These are phyloP conservation scores for Hofmannophila pseudospretella DNA, from an alignment of 2,888 invertebrate species.

Conservation along the genomic window DNA sequence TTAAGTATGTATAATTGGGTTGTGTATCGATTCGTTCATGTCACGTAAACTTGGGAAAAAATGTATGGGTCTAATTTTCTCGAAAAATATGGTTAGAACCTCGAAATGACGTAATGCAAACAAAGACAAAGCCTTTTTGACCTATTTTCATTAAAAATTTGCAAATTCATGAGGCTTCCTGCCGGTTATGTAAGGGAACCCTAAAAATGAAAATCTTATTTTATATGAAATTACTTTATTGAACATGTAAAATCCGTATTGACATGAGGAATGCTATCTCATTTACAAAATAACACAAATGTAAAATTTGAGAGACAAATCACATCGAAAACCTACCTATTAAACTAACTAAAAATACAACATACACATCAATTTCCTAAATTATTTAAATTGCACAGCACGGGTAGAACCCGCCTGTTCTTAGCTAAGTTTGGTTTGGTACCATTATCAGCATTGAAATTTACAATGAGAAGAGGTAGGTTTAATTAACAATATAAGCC, in stretches of 20 bases:
- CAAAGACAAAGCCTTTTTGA: too few species aligned
- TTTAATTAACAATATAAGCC: conserved; percentile 68
- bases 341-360: conserved; percentile 75
- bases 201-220: conserved; percentile 53
- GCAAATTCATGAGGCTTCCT: too few species aligned
- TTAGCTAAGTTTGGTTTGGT: conserved; percentile 76
- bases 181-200: too few species aligned
- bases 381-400: conserved; percentile 47
- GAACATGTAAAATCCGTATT: conserved; percentile 79
- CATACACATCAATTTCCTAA: conserved; percentile 75
- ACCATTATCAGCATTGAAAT: conserved; percentile 72
- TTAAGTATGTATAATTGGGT: too few species aligned
- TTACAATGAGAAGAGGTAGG: conserved; percentile 76
- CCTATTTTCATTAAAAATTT: too few species aligned
- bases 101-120: too few species aligned
- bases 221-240: conserved; percentile 79
- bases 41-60: too few species aligned
- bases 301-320: conserved; percentile 78
- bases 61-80: too few species aligned
- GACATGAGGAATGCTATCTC: conserved; percentile 79
- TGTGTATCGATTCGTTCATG: too few species aligned
- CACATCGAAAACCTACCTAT: conserved; percentile 77
- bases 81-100: too few species aligned
- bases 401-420: conserved; percentile 36
- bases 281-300: conserved; percentile 78